Conservation (phyloP, 2,888 invertebrate genomes). For the Anthrax anthrax region DNA sequence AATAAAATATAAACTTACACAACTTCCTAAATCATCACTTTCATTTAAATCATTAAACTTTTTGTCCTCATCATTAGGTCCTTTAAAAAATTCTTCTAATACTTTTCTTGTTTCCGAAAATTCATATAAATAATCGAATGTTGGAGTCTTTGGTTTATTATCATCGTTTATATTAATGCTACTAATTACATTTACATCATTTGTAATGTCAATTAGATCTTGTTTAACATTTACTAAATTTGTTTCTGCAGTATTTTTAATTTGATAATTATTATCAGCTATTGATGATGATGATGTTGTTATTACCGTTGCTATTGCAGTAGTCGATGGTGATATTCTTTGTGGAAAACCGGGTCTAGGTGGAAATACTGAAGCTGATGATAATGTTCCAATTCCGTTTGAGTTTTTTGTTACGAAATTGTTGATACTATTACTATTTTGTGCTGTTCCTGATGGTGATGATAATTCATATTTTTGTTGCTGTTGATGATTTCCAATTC, state of each 20-base stretch:
- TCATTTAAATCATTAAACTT: conserved; percentile 32
- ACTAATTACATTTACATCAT: neutral
- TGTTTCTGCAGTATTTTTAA: neutral
- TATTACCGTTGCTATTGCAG: conserved; percentile 1
- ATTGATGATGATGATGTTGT: neutral
- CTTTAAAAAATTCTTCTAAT: conserved; percentile 80
- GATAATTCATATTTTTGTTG: neutral
- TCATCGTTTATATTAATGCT: neutral
- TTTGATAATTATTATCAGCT: neutral
- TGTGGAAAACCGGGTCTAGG: conserved; percentile 81
- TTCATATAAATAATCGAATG: conserved; percentile 81
- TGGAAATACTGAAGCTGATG: conserved; percentile 51
- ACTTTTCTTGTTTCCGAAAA: conserved; percentile 87
- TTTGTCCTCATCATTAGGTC: conserved; percentile 47
- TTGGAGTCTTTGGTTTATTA: conserved; percentile 37
- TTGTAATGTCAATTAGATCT: neutral
- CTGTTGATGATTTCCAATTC: conserved; percentile 50
- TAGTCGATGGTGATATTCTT: conserved; percentile 23
- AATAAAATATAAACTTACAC: conserved; percentile 18
- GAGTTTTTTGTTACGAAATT: conserved; percentile 23
- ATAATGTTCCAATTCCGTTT: conserved; percentile 27
- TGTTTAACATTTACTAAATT: neutral
- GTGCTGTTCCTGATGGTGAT: conserved; percentile 5
- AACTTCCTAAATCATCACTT: conserved; percentile 29
- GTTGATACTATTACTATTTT: neutral